Percentiles rank a stretch among this genome's conserved stretches.
Evolutionary conservation across 1,140 invertebrate genomes (phyloP).

Genomic region (Vollenhovia emeryi): DNA sequence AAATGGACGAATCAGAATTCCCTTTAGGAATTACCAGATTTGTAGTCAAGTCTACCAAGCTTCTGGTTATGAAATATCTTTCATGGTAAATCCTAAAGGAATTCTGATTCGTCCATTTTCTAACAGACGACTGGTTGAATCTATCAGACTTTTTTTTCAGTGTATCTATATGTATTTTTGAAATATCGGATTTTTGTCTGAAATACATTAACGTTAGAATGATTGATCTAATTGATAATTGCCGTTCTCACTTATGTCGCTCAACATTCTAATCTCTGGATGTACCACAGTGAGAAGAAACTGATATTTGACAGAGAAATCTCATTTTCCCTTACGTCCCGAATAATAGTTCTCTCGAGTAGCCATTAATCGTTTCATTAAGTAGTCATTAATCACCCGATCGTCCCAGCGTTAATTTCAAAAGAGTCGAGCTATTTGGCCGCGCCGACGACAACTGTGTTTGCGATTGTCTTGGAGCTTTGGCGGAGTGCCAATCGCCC

Average conservation of each 20-base stretch:
- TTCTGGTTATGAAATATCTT: too few relatives aligned
- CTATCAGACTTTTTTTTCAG: too few relatives aligned
- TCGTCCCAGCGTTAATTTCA: not conserved
- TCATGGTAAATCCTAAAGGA: too few relatives aligned
- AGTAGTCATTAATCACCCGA: constrained; percentile 2
- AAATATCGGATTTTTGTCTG: not conserved
- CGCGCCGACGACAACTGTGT: constrained; percentile 58
- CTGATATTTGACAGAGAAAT: not conserved
- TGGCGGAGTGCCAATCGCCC: constrained; percentile 52
- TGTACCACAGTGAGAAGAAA: not conserved
- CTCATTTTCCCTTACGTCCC: not conserved
- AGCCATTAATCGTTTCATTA: constrained; percentile 21
- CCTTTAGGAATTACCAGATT: too few relatives aligned
- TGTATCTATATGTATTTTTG: not conserved
- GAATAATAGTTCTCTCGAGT: not conserved
- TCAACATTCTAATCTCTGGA: not conserved
- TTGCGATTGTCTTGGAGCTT: constrained; percentile 57
- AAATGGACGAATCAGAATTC: too few relatives aligned
- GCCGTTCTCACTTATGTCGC: not conserved
- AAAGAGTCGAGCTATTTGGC: constrained; percentile 32
- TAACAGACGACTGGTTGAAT: too few relatives aligned
- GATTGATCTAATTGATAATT: not conserved
- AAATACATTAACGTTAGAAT: not conserved
- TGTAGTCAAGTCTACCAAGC: too few relatives aligned
- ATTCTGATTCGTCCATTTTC: too few relatives aligned